Conservation (phyloP, 2,113 vertebrate species). For the Anolis carolinensis region DNA sequence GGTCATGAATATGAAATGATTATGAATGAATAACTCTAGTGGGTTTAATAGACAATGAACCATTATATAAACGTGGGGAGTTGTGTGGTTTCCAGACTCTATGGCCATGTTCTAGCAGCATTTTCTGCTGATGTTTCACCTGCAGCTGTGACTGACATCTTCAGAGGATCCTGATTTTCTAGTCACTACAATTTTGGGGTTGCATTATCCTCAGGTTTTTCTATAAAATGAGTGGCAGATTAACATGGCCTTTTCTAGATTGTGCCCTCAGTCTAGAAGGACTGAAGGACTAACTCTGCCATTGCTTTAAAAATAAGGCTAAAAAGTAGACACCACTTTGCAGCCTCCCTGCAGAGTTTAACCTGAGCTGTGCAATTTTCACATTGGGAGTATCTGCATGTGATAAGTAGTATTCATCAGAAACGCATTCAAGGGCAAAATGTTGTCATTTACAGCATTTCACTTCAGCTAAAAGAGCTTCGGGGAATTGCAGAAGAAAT, state of each 20-base stretch:
- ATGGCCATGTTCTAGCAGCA: no score
- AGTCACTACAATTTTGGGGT: not conserved
- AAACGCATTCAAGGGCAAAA: slow-evolving; percentile 29
- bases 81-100: no score
- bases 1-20: no score
- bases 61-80: not conserved
- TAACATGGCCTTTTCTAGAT: not conserved
- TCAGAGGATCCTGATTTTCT: not conserved
- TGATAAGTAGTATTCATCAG: slow-evolving; percentile 15
- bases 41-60: not conserved
- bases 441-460: slow-evolving; percentile 30
- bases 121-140: no score
- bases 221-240: not conserved
- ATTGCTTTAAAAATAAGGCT: slow-evolving; percentile 3
- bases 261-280: not conserved
- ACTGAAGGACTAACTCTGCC: not conserved
- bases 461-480: slow-evolving; percentile 27
- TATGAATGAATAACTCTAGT: no score
- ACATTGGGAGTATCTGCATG: slow-evolving; percentile 8
- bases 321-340: not conserved
- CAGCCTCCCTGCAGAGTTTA: slow-evolving; percentile 26
- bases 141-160: no score
- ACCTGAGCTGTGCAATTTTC: slow-evolving; percentile 15
- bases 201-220: not conserved
- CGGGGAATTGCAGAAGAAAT: slow-evolving; percentile 26